Conservation (phyloP, 2,797 vertebrate genomes). For the Pogonophryne albipinna region DNA sequence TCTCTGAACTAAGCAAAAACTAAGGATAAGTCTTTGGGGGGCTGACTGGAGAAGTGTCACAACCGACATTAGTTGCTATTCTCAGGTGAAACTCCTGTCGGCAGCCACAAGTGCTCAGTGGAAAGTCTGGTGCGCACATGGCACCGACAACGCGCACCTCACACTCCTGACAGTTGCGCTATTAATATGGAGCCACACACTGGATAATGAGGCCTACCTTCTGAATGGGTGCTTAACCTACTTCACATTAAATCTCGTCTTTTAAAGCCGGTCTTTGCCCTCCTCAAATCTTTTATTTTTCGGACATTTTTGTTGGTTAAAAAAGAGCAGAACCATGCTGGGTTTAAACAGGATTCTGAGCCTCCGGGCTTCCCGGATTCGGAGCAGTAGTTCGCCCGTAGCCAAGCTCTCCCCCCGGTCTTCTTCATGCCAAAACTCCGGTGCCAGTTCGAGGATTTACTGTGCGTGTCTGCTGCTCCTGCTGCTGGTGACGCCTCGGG, state of each 20-base stretch:
- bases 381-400: slow-evolving; percentile 72
- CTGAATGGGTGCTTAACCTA: slow-evolving; percentile 24
- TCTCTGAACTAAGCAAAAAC: not conserved
- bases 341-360: slow-evolving; percentile 83
- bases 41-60: slow-evolving; percentile 9
- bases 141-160: slow-evolving; percentile 62
- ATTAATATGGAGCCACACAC: slow-evolving; percentile 56
- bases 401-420: slow-evolving; percentile 69
- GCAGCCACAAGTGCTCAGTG: slow-evolving; percentile 31
- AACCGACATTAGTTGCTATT: slow-evolving; percentile 58
- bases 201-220: slow-evolving; percentile 63
- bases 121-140: slow-evolving; percentile 74
- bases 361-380: slow-evolving; percentile 79
- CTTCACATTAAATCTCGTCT: slow-evolving; percentile 16
- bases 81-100: slow-evolving; percentile 59
- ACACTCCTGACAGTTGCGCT: slow-evolving; percentile 64
- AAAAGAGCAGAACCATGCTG: slow-evolving; percentile 82
- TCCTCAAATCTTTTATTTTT: not conserved
- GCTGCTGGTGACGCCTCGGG: slow-evolving; percentile 91
- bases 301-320: not conserved
- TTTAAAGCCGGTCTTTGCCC: slow-evolving; percentile 27
- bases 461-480: slow-evolving; percentile 89
- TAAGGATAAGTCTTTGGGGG: slow-evolving; percentile 25
- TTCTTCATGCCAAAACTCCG: slow-evolving; percentile 74
- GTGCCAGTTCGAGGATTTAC: slow-evolving; percentile 85